A percentile compares a stretch with the other conserved stretches of the same genome.
phyloP scores from a whole-genome alignment of 2,113 vertebrate genomes.

The Indicator indicator region DNA sequence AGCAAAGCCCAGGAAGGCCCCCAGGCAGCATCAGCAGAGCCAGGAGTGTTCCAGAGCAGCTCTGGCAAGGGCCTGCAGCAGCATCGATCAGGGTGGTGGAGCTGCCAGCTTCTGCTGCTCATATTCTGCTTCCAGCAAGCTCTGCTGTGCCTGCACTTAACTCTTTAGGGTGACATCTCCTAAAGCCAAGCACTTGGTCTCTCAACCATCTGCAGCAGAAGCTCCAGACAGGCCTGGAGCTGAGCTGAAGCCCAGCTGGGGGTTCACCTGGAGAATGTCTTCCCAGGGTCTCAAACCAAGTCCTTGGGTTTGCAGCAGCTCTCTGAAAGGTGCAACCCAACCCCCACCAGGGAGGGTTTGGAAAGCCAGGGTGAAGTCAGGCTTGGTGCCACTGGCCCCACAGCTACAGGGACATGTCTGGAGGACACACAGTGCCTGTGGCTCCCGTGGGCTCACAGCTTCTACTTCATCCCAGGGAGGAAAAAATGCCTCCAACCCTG shows the following conservation, averaged over 20 bases:
- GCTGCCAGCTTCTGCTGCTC: not conserved
- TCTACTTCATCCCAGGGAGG: not conserved
- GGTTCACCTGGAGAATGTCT: not conserved
- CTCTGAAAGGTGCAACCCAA: not conserved
- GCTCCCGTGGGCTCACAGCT: not conserved
- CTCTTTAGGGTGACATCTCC: not conserved
- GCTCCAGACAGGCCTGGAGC: not conserved
- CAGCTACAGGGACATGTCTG: not conserved
- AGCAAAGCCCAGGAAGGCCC: not conserved
- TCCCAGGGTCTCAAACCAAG: not conserved
- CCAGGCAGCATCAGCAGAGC: not conserved
- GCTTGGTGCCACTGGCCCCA: not conserved
- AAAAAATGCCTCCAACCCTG: not conserved
- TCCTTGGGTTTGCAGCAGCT: not conserved
- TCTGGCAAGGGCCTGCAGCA: not conserved
- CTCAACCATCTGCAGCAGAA: no score
- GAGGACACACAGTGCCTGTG: not conserved
- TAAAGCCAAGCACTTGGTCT: not conserved
- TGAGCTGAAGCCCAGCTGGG: not conserved
- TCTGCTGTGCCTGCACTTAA: not conserved
- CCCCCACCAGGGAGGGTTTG: not conserved
- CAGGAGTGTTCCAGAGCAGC: not conserved
- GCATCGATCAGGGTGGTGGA: not conserved
- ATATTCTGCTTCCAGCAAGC: not conserved
- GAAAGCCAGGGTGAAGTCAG: no score